Base-by-base conservation (phyloP, 2,797 vertebrate genomes). In the Smutsia gigantea region DNA sequence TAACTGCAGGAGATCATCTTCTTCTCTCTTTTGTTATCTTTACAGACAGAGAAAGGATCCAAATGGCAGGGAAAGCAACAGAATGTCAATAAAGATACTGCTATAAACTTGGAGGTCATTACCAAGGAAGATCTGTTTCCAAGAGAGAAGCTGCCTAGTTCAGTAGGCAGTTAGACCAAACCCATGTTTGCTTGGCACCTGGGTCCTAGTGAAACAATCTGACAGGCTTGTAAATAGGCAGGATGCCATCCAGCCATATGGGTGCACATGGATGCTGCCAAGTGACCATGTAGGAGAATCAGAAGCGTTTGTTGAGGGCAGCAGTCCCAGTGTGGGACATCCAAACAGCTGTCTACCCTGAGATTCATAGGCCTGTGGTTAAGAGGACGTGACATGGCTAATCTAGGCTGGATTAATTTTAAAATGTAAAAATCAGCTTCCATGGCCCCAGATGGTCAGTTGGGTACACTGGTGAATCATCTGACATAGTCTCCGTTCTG, bases 261-360 rank as follows among this genome's bases (percentile, higher is more conserved):
- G 98, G 91, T 97, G 72, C 0, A 42, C 75, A 61, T 0, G 59
- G 81, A 86, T 0, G 1, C 96, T 98, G 98, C 98, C 98, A 99
- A 99, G 97, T 98, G 98, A 95, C 98, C 98, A 97, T 98, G 98
- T 98, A 98, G 96, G 97, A 98, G 98, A 98, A 98, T 98, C 98
- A 97, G 93, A 97, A 96, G 87, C 64, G 94, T 98, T 98, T 98
- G 98, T 96, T 97, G 97, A 98, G 98, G 98, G 98, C 98, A 99
- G 96, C 83, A 96, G 95, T 98, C 98, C 97, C 98, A 97, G 96
- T 37, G 94, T 97, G 96, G 97, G 98, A 98, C 98, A 98, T 98
- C 97, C 98, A 97, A 98, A 98, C 98, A 99, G 97, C 98, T 98
- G 98, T 98, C 98, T 93, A 87, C 97, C 97, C 97, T 85, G 97